Evolutionary conservation across 2,888 invertebrate species (phyloP), one percentile per base, ranked within the genome.

Genomic region (Perizoma affinitatum): DNA sequence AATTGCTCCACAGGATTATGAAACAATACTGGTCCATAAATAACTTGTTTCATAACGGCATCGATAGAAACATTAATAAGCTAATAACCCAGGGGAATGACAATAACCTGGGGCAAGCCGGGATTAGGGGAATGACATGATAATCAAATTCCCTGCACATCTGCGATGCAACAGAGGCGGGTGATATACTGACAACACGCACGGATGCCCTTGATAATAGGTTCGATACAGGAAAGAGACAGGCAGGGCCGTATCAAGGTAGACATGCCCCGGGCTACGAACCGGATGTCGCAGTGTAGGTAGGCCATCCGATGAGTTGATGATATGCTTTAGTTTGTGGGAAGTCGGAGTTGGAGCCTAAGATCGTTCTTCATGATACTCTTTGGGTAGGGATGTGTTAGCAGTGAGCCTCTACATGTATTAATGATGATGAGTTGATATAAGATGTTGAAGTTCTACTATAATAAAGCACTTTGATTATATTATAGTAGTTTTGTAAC

Each of bases 101-200:
- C 56, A 59, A 60, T 63, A 66, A 71, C 75, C 66, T 63, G 68
- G 68, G 74, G 73, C 67, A 34, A 44, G 44, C n/a, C n/a, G 40
- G n/a, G 72, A 56, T 55, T 62, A 65, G 69, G 68, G 73, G 75
- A 82, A 85, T 84, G 84, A 83, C 80, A 80, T 48, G 52, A 49
- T 88, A 86, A 88, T 88, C 87, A 83, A 88, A 87, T 88, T 64
- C 75, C 73, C 75, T 74, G 75, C 80, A 77, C 85, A 86, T 83
- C 82, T 84, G 85, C 67, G 72, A 70, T 66, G 70, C 65, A 66
- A 69, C 61, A 67, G 64, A 51, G 71, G 73, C 73, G 65, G 54
- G 50, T 50, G 57, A 65, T 61, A 67, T 63, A 67, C 66, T 70
- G 67, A 67, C 69, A 67, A 68, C 69, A 70, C 86, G 87, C 85